phyloP scores from a whole-genome alignment of 30 jellyfish, hydroid and myxozoan genomes.

The Nemopilema nomurai region DNA sequence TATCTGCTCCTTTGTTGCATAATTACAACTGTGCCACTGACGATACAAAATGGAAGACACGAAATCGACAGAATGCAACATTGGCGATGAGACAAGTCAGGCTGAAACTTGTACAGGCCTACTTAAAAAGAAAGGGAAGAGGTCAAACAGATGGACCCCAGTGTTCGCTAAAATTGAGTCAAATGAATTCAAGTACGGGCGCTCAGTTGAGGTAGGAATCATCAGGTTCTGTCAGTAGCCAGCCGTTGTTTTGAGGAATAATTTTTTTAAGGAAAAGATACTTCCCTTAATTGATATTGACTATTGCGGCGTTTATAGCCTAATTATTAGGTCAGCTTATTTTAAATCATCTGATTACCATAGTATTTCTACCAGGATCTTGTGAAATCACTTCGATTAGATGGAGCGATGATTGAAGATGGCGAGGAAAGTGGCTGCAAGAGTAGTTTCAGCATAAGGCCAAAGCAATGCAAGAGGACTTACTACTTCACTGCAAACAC shows the following conservation, averaged over 20 bases:
- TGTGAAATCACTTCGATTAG: conserved; percentile 19
- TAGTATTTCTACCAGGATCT: conserved; percentile 15
- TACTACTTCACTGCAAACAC: conserved; percentile 22
- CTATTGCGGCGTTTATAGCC: neutral
- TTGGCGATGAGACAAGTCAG: neutral
- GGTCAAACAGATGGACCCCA: conserved; percentile 53
- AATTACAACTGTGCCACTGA: neutral
- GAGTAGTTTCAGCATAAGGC: conserved; percentile 37
- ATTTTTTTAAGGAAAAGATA: no score
- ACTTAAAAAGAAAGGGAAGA: conserved; percentile 54
- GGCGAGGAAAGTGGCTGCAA: conserved; percentile 36
- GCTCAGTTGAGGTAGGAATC: conserved; percentile 19
- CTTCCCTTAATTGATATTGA: no score
- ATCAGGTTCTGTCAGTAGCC: no score
- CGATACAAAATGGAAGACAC: neutral
- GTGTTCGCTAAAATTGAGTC: conserved; percentile 39
- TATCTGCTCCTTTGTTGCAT: no score
- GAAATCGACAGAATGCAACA: neutral
- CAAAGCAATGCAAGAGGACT: conserved; percentile 31
- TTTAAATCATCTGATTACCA: neutral
- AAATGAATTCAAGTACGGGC: conserved; percentile 36
- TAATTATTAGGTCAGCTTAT: neutral
- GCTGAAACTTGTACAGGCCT: conserved; percentile 28
- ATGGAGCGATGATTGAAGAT: conserved; percentile 58
- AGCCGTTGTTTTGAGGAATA: no score